Evolutionary conservation across 2,113 vertebrate species (phyloP), one percentile per base, ranked within the genome.

Genomic region (Thunnus maccoyii): DNA sequence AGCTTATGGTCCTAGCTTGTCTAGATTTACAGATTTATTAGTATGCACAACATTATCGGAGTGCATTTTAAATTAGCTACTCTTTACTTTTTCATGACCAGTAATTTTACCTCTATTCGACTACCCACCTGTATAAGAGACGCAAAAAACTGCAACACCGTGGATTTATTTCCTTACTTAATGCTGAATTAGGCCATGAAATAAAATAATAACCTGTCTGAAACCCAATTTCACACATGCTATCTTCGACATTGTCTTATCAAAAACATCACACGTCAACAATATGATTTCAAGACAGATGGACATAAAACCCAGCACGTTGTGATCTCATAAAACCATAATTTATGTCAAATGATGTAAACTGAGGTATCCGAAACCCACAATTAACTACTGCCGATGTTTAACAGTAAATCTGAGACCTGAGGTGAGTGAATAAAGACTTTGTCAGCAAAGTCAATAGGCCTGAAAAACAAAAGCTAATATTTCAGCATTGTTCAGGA

Each of bases 401-500:
- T 27, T 25, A 68, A 62, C 22, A n/a, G 66, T 80, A 87, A 86
- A 90, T 56, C 56, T 57, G 77, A 74, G 63, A 70, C 68, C 65
- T 51, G 76, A 79, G 58, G 50, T 69, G 76, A 83, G 75, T 78
- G 75, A 90, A 27, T 85, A 88, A 90, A 91, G 82, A 84, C 79
- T 72, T 58, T 84, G 82, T 89, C 84, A 88, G 87, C 67, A 89
- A 86, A 93, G 72, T 88, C 76, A 87, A 87, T 64, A 82, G 76
- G 61, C 83, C 74, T 80, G 44, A 78, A 88, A 93, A 90, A 90
- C 87, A 90, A 86, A 89, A 86, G 71, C 78, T 83, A 85, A 89
- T 86, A 91, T 91, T 89, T 91, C 87, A 88, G 57, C 30, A 75
- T 86, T 71, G 22, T 85, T 83, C 90, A 93, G 89, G 90, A 93